Percentiles rank a stretch among this genome's conserved stretches.
Conservation (phyloP, 2,113 vertebrate genomes). For the Bos javanicus region DNA sequence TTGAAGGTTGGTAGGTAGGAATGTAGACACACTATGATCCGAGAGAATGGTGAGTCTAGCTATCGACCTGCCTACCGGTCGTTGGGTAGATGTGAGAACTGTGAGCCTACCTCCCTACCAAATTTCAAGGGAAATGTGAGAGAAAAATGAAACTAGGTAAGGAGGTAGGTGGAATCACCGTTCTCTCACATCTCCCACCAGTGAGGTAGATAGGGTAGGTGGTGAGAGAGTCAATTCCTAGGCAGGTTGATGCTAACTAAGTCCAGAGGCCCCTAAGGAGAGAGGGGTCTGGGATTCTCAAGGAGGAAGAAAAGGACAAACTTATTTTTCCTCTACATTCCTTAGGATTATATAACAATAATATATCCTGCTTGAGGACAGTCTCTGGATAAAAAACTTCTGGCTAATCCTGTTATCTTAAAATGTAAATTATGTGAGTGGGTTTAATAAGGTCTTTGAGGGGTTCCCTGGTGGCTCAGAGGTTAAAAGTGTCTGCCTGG, state of each 20-base stretch:
- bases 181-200: not conserved
- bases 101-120: not conserved
- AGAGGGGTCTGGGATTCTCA: not conserved
- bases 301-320: not conserved
- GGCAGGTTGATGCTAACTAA: not conserved
- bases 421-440: too few relatives aligned
- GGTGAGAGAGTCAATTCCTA: not conserved
- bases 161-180: not conserved
- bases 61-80: rapidly evolving
- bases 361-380: not conserved
- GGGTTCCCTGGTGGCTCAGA: too few relatives aligned
- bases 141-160: not conserved
- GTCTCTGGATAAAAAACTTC: too few relatives aligned
- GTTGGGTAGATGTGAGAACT: not conserved
- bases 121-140: not conserved
- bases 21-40: not conserved
- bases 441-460: too few relatives aligned
- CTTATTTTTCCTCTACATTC: not conserved
- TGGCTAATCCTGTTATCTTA: too few relatives aligned
- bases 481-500: too few relatives aligned
- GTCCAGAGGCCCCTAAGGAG: not conserved
- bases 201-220: not conserved
- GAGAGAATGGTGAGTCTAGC: not conserved
- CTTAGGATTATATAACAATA: not conserved
- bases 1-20: not conserved